phyloP scores from a whole-genome alignment of 1,140 invertebrate genomes.

The Chironomus tepperi region DNA sequence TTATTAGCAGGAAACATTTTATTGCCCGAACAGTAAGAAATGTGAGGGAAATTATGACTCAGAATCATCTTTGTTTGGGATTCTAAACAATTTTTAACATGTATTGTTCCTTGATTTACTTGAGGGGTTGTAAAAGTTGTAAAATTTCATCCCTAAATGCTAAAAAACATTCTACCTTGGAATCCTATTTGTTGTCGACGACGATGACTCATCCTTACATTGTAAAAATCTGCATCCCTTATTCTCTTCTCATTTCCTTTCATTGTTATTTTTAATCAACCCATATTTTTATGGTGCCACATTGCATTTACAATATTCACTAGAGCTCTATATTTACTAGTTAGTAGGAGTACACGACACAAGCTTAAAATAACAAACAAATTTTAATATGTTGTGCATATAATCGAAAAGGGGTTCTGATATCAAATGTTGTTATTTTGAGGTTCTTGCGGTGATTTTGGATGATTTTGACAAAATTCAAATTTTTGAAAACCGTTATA shows the following conservation, averaged over 20 bases:
- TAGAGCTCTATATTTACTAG: too few relatives aligned
- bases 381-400: not conserved
- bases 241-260: not conserved
- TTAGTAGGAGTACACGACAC: not conserved
- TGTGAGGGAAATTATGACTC: conserved; percentile 15
- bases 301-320: conserved; percentile 2
- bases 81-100: not conserved
- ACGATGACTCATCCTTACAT: not conserved
- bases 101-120: not conserved
- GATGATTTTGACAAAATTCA: too few relatives aligned
- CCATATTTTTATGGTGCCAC: conserved; percentile 12
- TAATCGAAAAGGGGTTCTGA: not conserved
- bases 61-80: not conserved
- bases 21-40: not conserved
- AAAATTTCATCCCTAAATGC: not conserved
- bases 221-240: conserved; percentile 22
- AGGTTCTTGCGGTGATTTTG: too few relatives aligned
- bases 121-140: not conserved
- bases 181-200: not conserved
- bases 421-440: too few relatives aligned
- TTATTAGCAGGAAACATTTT: conserved; percentile 21
- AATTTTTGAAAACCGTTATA: too few relatives aligned
- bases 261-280: conserved; percentile 1
- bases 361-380: conserved; percentile 14
- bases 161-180: not conserved